Conservation (phyloP, 2,113 vertebrate genomes). For the Poeciliopsis prolifica region DNA sequence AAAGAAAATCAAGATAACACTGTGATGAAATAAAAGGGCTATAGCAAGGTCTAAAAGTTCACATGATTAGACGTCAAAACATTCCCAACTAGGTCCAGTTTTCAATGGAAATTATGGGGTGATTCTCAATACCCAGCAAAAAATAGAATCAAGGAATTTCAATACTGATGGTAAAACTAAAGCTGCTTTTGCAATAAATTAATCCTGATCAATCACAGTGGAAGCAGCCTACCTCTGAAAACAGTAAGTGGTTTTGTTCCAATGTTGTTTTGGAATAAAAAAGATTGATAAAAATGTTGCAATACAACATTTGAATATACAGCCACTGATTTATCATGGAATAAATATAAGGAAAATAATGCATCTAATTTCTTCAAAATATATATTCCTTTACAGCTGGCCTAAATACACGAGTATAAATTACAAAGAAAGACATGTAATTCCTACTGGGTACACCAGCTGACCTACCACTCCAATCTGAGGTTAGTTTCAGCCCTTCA, state of each 20-base stretch:
- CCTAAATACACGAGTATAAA: slow-evolving; percentile 10
- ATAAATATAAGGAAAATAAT: not conserved
- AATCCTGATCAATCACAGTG: slow-evolving; percentile 54
- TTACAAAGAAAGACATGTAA: slow-evolving; percentile 1
- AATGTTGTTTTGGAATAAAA: slow-evolving; percentile 6
- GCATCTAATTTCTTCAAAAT: not conserved
- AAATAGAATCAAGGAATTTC: slow-evolving; percentile 8
- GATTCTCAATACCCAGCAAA: slow-evolving; percentile 17
- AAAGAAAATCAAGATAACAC: slow-evolving; percentile 52
- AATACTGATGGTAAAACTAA: slow-evolving; percentile 62
- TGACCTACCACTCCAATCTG: not conserved
- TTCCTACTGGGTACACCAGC: not conserved
- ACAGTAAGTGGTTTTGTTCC: not conserved
- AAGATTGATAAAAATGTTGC: slow-evolving; percentile 16
- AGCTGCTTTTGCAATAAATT: slow-evolving; percentile 59
- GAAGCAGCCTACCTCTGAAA: slow-evolving; percentile 29
- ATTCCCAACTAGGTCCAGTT: slow-evolving; percentile 26
- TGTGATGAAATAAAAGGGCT: slow-evolving; percentile 62
- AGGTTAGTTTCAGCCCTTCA: not conserved
- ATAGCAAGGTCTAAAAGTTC: slow-evolving; percentile 53
- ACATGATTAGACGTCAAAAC: slow-evolving; percentile 38
- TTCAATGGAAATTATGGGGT: not conserved
- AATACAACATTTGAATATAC: not conserved
- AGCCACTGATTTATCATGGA: not conserved
- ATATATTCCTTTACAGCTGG: not conserved